phyloP scores from a whole-genome alignment of 1,140 invertebrate genomes.

The Metaphire vulgaris region DNA sequence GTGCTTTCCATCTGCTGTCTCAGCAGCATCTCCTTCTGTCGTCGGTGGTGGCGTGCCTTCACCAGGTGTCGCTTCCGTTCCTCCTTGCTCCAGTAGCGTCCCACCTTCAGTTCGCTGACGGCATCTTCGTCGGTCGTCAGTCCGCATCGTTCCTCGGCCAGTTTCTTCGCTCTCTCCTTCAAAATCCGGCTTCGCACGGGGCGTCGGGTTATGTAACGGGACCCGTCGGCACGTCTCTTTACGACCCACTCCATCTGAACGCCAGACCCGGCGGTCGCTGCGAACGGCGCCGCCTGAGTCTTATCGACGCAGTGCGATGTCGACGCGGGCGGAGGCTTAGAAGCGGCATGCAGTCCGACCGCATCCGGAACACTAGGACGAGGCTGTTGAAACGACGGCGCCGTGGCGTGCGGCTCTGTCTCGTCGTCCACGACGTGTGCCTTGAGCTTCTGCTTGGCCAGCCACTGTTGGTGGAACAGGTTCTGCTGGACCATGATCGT shows the following conservation, averaged over 20 bases:
- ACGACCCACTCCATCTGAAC: slow-evolving; percentile 69
- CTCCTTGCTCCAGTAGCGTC: slow-evolving; percentile 72
- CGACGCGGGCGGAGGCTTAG: not conserved
- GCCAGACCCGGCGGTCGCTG: not conserved
- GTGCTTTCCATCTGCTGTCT: not conserved
- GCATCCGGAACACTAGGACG: not conserved
- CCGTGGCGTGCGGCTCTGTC: not conserved
- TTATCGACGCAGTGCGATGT: slow-evolving; percentile 6
- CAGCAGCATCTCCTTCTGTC: slow-evolving; percentile 38
- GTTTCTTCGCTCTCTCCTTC: slow-evolving; percentile 63
- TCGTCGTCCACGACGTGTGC: not conserved
- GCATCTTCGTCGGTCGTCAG: slow-evolving; percentile 76
- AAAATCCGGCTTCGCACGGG: slow-evolving; percentile 64
- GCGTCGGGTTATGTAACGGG: slow-evolving; percentile 67
- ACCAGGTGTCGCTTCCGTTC: slow-evolving; percentile 70
- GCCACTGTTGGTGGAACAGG: slow-evolving; percentile 57
- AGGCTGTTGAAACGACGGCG: not conserved
- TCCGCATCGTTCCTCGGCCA: slow-evolving; percentile 64
- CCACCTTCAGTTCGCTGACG: slow-evolving; percentile 71
- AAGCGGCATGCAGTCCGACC: not conserved
- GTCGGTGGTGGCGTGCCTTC: slow-evolving; percentile 61
- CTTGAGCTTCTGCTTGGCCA: slow-evolving; percentile 24
- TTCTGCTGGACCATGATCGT: slow-evolving; percentile 68
- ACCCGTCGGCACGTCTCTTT: slow-evolving; percentile 71
- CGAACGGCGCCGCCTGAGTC: not conserved